Percentiles rank a stretch among this genome's conserved stretches.
Conservation (phyloP, 1,140 invertebrate species). For the Condylostylus longicornis region DNA sequence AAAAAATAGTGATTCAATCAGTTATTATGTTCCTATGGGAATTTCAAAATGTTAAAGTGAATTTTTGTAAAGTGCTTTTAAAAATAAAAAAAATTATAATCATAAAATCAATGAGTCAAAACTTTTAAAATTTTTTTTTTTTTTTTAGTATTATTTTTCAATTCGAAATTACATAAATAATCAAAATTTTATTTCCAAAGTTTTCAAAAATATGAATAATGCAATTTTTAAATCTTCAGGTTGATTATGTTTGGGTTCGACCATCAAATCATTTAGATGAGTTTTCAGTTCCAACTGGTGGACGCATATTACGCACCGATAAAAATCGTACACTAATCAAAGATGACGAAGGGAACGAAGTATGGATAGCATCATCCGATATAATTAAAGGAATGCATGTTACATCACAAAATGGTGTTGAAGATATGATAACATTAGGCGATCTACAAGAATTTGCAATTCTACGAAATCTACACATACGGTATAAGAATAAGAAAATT, state of each 20-base stretch:
- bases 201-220: not conserved
- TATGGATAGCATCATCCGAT: constrained; percentile 35
- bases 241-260: constrained; percentile 78
- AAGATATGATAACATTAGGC: constrained; percentile 87
- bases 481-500: constrained; percentile 76
- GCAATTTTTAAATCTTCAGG: constrained; percentile 33
- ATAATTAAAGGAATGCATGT: constrained; percentile 72
- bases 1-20: too few relatives aligned
- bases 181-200: too few relatives aligned
- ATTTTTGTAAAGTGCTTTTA: too few relatives aligned
- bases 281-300: constrained; percentile 72
- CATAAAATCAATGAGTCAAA: too few relatives aligned
- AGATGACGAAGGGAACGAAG: constrained; percentile 63
- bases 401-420: constrained; percentile 69
- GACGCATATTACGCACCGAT: constrained; percentile 59
- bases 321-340: constrained; percentile 58
- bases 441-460: constrained; percentile 89
- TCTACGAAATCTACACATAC: constrained; percentile 75
- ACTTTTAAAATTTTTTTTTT: too few relatives aligned
- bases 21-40: too few relatives aligned
- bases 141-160: too few relatives aligned
- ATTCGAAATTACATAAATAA: too few relatives aligned
- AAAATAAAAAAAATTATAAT: too few relatives aligned
- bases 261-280: constrained; percentile 46
- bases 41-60: too few relatives aligned